phyloP scores from a whole-genome alignment of 2,888 invertebrate genomes.

The Papilio protenor region DNA sequence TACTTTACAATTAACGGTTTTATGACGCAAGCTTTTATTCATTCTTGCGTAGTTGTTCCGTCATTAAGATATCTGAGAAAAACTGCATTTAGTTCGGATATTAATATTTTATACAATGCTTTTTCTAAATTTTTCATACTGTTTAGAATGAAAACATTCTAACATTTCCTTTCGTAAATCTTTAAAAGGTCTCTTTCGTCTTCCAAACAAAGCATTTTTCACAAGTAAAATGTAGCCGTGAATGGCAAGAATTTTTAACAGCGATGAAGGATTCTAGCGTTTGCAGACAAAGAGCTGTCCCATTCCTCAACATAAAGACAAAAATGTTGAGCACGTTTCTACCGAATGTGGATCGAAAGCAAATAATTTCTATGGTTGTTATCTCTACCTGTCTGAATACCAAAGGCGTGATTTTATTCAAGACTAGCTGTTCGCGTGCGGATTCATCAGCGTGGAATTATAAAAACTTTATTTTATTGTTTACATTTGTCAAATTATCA shows the following conservation, averaged over 20 bases:
- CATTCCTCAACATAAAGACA: constrained; percentile 12
- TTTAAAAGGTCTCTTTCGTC: background rate
- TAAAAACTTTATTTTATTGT: too few species aligned
- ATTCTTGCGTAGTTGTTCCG: too few species aligned
- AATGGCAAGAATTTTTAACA: constrained; percentile 14
- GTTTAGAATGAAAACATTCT: background rate
- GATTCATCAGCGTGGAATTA: too few species aligned
- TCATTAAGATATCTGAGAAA: too few species aligned
- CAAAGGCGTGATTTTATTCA: constrained; percentile 31
- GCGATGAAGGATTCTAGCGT: background rate
- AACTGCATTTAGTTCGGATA: too few species aligned
- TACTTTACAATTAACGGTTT: too few species aligned
- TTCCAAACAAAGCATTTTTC: background rate
- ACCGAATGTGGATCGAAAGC: constrained; percentile 24
- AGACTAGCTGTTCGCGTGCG: too few species aligned
- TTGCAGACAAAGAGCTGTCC: constrained; percentile 14
- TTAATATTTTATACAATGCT: too few species aligned
- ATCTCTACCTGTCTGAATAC: constrained; percentile 32
- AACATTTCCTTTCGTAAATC: background rate
- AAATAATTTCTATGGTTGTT: constrained; percentile 37
- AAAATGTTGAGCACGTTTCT: constrained; percentile 29
- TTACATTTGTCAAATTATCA: too few species aligned
- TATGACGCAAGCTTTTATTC: too few species aligned
- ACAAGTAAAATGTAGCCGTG: constrained; percentile 8
- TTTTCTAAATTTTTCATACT: too few species aligned